Conservation (phyloP, 2,888 invertebrate species). For the Erpobdella octoculata region DNA sequence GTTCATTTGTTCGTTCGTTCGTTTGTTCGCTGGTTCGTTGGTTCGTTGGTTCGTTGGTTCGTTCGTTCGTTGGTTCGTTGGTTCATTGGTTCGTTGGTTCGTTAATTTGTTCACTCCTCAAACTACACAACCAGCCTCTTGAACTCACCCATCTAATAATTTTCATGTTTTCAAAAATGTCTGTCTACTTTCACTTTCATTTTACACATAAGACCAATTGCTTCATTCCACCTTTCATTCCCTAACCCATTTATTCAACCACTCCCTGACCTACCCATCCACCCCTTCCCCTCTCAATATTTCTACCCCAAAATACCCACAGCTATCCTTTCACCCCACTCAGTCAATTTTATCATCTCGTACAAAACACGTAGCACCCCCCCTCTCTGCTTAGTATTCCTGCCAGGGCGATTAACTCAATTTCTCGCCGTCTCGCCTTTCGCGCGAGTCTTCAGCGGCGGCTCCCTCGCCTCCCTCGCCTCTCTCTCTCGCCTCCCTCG, state of each 20-base stretch:
- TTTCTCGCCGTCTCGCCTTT: too few species aligned
- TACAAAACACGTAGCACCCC: too few species aligned
- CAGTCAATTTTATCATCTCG: background rate
- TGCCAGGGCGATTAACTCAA: too few species aligned
- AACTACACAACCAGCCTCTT: constrained; percentile 7
- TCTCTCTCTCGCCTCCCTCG: too few species aligned
- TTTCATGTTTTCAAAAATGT: too few species aligned
- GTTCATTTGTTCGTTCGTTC: too few species aligned
- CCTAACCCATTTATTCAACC: constrained; percentile 6
- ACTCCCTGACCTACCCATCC: constrained; percentile 5
- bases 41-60: background rate
- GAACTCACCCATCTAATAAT: background rate
- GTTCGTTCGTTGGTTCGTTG: background rate
- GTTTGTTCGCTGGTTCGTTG: too few species aligned
- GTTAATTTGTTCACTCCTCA: background rate
- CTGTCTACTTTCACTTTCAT: background rate
- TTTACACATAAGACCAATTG: background rate
- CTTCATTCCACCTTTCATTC: constrained; percentile 9
- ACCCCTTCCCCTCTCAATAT: background rate
- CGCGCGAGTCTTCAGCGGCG: too few species aligned
- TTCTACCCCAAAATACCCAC: background rate
- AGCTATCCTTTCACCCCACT: background rate
- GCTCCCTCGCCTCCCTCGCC: too few species aligned
- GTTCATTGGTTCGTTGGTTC: background rate
- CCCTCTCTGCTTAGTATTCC: too few species aligned